Base-by-base conservation (phyloP, 2,797 vertebrate genomes). In the Acrocephalus scirpaceus region DNA sequence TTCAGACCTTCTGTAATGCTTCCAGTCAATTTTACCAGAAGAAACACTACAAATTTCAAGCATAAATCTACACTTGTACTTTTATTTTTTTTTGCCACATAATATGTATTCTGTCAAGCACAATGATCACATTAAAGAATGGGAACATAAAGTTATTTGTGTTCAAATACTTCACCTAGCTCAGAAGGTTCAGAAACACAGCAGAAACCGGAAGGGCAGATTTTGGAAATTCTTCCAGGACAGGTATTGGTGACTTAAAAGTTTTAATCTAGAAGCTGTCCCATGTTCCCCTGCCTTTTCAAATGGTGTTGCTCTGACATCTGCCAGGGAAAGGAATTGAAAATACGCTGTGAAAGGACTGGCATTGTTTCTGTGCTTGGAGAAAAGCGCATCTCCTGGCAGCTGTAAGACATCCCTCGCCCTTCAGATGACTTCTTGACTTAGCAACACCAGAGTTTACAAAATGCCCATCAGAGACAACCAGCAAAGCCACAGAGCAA, bases 1-100 rank as follows among this genome's bases (percentile, higher is more conserved):
- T 92, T 96, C 90, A 89, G 48, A 92, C 62, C 60, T 92, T 93
- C 82, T 90, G 54, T 92, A 84, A 50, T 19, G 45, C 21, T 82
- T 87, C 44, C 18, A 34, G 50, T 57, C 3, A 2, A 51, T 79
- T 88, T 64, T 92, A 71, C 29, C 47, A 72, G 51, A n/a, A 57
- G 58, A 90, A 94, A 90, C 48, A 83, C 36, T 34, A 70, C 36
- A 85, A 34, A 65, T 79, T 73, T 45, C n/a, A 96, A 34, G 50
- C 44, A 86, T 51, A 62, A 77, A 77, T 53, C 20, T 80, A 51
- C 27, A 60, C 60, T 48, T 15, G 10, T 9, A 53, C 27, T 76
- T 58, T 73, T 57, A 79, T 4, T 79, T 62, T 69, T 80, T 69
- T 80, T 47, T 13, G 11, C 48, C 73, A 57, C 16, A 15, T 30